Conservation (phyloP, 2,888 invertebrate species). For the Syrista parreyssii region DNA sequence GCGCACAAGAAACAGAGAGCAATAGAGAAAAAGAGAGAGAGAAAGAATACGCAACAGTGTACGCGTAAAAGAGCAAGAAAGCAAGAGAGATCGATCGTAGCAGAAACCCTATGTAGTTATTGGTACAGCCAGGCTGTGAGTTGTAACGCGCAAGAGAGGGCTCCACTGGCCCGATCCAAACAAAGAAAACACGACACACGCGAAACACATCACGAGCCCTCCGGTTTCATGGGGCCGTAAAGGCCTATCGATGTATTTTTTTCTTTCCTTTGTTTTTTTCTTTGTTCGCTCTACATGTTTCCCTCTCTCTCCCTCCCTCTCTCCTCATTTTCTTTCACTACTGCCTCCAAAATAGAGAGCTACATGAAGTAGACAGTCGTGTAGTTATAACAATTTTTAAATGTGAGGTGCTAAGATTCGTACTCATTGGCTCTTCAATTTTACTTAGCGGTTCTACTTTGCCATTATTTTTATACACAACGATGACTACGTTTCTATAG, state of each 20-base stretch:
- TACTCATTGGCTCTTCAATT: neutral
- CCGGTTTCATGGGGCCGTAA: neutral
- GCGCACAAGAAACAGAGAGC: neutral
- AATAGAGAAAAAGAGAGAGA: constrained; percentile 7
- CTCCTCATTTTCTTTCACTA: neutral
- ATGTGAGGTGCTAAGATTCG: neutral
- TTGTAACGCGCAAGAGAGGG: constrained; percentile 2
- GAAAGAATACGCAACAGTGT: constrained; percentile 3
- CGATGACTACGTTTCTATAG: neutral
- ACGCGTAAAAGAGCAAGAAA: constrained; percentile 10
- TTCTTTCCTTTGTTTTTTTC: neutral
- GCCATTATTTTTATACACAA: neutral
- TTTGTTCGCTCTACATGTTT: neutral
- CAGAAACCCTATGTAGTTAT: constrained; percentile 9
- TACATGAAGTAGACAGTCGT: neutral
- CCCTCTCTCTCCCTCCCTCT: neutral
- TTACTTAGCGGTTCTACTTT: neutral
- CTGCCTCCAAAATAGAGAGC: neutral
- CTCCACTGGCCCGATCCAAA: constrained; percentile 1
- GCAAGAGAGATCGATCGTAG: constrained; percentile 9
- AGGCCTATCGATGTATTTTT: neutral
- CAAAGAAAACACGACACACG: constrained; percentile 8
- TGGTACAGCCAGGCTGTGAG: neutral
- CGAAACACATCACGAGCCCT: neutral
- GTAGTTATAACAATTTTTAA: neutral